These are phyloP conservation scores for Mergus octosetaceus DNA, from an alignment of 2,797 vertebrate species.

Conservation along the genomic window DNA sequence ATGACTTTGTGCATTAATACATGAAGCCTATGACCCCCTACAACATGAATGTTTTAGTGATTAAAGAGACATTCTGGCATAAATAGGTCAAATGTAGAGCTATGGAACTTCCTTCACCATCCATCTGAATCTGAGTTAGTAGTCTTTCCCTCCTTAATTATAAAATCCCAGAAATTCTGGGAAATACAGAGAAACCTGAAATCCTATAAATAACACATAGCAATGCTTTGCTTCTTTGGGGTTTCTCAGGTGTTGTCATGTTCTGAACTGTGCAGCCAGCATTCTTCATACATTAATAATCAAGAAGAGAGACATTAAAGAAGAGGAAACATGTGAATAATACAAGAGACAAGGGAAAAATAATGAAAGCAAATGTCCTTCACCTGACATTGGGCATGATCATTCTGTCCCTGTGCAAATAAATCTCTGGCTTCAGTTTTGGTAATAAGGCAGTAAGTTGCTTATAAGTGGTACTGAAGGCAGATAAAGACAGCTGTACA, in stretches of 20 bases:
- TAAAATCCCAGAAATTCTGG: conserved; percentile 23
- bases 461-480: not conserved
- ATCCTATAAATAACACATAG: conserved; percentile 59
- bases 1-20: conserved; percentile 28
- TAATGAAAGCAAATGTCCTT: conserved; percentile 53
- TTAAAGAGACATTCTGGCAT: conserved; percentile 50
- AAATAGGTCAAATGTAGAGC: conserved; percentile 57
- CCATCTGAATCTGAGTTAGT: not conserved
- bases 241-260: conserved; percentile 63
- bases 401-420: conserved; percentile 38
- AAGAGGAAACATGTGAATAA: conserved; percentile 68
- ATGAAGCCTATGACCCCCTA: conserved; percentile 46
- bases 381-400: conserved; percentile 51
- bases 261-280: conserved; percentile 66
- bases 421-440: conserved; percentile 16
- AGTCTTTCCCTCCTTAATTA: conserved; percentile 43
- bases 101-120: conserved; percentile 26
- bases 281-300: conserved; percentile 69
- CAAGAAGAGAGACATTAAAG: conserved; percentile 61
- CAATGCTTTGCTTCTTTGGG: conserved; percentile 45
- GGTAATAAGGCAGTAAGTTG: conserved; percentile 22
- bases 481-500: conserved; percentile 12
- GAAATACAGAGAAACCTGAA: conserved; percentile 18
- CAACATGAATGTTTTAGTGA: conserved; percentile 23
- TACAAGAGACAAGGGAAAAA: conserved; percentile 61